A percentile compares a stretch with the other conserved stretches of the same genome.
These are phyloP conservation scores for Sitta europaea DNA, from an alignment of 2,113 vertebrate genomes.

Conservation along the genomic window DNA sequence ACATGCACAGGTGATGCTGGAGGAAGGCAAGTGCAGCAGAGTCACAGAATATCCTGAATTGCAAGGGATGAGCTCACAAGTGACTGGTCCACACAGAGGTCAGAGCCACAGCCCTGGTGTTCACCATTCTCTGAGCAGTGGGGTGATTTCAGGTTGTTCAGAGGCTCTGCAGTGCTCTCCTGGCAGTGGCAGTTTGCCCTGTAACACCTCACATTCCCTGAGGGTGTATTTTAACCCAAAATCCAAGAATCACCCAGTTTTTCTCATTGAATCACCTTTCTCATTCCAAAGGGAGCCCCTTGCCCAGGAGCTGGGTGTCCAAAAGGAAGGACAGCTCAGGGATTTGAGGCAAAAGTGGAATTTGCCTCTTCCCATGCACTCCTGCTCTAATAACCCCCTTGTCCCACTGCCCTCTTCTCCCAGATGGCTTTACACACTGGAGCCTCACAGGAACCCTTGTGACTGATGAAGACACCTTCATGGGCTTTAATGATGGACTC, in stretches of 20 bases:
- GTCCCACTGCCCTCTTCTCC: background rate
- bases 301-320: background rate
- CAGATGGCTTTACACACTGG: slow-evolving; percentile 93
- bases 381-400: background rate
- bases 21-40: background rate
- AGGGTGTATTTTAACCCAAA: background rate
- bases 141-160: fast-evolving
- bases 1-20: no score
- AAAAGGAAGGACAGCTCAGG: background rate
- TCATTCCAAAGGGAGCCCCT: background rate
- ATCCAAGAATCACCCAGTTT: background rate
- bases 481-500: slow-evolving; percentile 88
- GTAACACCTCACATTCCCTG: background rate
- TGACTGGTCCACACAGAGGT: background rate
- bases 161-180: background rate
- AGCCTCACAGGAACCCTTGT: slow-evolving; percentile 83
- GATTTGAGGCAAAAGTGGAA: background rate
- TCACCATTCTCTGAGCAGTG: fast-evolving
- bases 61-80: fast-evolving
- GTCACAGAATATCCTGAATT: background rate
- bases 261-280: fast-evolving
- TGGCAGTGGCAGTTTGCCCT: background rate
- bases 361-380: background rate
- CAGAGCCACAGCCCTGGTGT: background rate
- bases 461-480: slow-evolving; percentile 85